Evolutionary conservation across 2,888 invertebrate species (phyloP).

Genomic region (Tinea pellionella): DNA sequence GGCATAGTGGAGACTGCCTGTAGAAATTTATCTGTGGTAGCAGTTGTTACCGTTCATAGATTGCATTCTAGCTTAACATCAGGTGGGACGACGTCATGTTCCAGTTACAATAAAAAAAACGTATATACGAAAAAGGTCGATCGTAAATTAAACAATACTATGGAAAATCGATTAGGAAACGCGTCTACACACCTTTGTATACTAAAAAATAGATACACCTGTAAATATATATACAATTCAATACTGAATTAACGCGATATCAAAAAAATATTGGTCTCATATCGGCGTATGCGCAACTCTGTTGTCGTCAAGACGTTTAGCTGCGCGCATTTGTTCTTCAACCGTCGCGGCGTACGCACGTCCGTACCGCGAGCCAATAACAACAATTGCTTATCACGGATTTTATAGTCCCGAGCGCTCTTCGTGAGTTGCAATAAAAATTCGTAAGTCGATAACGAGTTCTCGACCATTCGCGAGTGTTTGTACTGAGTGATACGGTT

Average conservation of each 20-base stretch:
- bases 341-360: conserved; percentile 35
- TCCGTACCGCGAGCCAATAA: conserved; percentile 15
- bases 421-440: conserved; percentile 37
- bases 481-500: not conserved
- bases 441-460: conserved; percentile 15
- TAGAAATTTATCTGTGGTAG: too few relatives aligned
- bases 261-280: conserved; percentile 13
- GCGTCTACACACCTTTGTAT: not conserved
- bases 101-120: too few relatives aligned
- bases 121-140: not conserved
- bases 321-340: conserved; percentile 35
- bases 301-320: conserved; percentile 18
- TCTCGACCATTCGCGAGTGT: not conserved
- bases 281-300: conserved; percentile 41
- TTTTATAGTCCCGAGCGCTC: not conserved
- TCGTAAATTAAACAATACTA: not conserved
- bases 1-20: too few relatives aligned
- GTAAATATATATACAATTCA: not conserved
- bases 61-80: too few relatives aligned
- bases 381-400: not conserved
- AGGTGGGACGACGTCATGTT: too few relatives aligned
- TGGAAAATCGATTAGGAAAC: not conserved
- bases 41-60: too few relatives aligned
- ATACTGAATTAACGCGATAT: not conserved
- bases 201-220: not conserved